Base-by-base conservation (phyloP, 1,140 invertebrate genomes). In the Dufourea novaeangliae region DNA sequence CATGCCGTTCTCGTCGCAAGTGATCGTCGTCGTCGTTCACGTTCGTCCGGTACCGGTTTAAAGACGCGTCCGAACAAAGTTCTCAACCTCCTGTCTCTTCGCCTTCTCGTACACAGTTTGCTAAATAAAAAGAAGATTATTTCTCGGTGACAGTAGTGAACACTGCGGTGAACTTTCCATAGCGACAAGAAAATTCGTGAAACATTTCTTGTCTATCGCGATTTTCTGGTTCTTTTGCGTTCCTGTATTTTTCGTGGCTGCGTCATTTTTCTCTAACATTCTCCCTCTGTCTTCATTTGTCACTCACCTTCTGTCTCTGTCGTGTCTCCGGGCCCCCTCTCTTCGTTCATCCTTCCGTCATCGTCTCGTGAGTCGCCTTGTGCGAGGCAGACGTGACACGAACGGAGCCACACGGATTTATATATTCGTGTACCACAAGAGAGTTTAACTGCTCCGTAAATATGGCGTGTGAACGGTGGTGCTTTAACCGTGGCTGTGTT, bases 391-490 rank as follows among this genome's bases (percentile, higher is more conserved):
- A 69, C 52, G 61, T 39, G n/a, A 39, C 25, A 37, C 39, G 52
- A 46, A 69, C 54, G 46, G 14, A n/a, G 20, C 22, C 59, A 41
- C 59, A 63, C 70, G 73, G 73, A 69, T 76, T 76, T 69, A 59
- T 61, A 39, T n/a, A 50, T 69, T 69, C 64, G 73, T 76, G 73
- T 44, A 68, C 20, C 61, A 32, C 62, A 66, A 37, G 44, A 62
- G 72, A 79, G 56, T 79, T 75, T 50, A 62, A 25, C 72, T 22
- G 41, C 71, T 32, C 39, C 62, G 71, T 68, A 85, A 89, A 87
- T 83, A 90, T 90, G 89, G 88, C 88, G 88, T 83, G 85, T 88
- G 84, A 88, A 83, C 86, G 74, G 81, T 90, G 88, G 80, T 83
- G 77, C 78, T 87, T 83, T 57, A 78, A 86, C 50, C 75, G 82